Percentiles rank a stretch among this genome's conserved stretches.
Evolutionary conservation across 1,140 invertebrate genomes (phyloP).

Genomic region (Brachionus koreanus): DNA sequence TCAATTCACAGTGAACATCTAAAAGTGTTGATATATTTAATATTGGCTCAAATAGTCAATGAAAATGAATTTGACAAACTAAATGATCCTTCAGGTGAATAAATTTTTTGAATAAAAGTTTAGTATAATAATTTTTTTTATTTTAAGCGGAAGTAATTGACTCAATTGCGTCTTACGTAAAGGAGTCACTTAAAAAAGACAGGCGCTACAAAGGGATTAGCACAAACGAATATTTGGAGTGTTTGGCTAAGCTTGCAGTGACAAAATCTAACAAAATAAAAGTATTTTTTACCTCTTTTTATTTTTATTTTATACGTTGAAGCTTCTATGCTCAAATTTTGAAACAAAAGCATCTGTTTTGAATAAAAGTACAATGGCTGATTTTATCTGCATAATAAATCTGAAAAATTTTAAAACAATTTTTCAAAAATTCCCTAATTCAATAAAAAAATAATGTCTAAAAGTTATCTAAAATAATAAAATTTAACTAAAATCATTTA

Average conservation of each 20-base stretch:
- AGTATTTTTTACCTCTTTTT: background rate
- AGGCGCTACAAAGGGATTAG: slow-evolving; percentile 15
- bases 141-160: background rate
- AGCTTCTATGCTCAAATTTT: too few relatives aligned
- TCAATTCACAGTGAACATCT: slow-evolving; percentile 1
- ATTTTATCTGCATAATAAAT: too few relatives aligned
- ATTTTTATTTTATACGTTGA: too few relatives aligned
- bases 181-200: slow-evolving; percentile 8
- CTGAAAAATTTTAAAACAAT: too few relatives aligned
- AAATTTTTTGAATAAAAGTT: background rate
- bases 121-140: background rate
- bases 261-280: slow-evolving; percentile 9
- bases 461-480: too few relatives aligned
- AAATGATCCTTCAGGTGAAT: slow-evolving; percentile 7
- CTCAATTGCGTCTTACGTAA: background rate
- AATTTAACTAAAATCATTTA: too few relatives aligned
- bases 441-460: too few relatives aligned
- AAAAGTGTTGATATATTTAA: slow-evolving; percentile 8
- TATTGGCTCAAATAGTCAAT: slow-evolving; percentile 26
- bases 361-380: too few relatives aligned
- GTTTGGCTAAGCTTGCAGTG: background rate
- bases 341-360: too few relatives aligned
- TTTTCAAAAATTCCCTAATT: too few relatives aligned
- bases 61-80: slow-evolving; percentile 35
- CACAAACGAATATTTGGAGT: slow-evolving; percentile 18